A percentile compares a stretch with the other conserved stretches of the same genome.
Conservation (phyloP, 37 sponge, comb jelly and placozoan genomes). For the Corticium candelabrum region DNA sequence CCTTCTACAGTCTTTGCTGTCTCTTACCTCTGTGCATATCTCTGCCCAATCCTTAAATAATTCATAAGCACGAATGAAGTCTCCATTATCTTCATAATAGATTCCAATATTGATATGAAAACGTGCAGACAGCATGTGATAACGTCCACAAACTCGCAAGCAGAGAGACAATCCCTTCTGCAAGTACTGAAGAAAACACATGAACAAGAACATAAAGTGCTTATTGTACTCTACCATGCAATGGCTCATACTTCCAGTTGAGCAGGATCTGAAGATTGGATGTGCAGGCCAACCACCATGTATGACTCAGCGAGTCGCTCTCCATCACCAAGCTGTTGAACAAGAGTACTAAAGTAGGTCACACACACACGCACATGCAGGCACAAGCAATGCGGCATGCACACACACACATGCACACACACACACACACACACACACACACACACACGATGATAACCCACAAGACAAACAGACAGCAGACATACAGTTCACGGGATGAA, state of each 20-base stretch:
- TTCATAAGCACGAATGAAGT: background rate
- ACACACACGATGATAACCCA: too few species aligned
- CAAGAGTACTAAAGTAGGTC: too few species aligned
- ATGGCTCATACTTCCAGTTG: background rate
- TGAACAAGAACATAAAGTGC: too few species aligned
- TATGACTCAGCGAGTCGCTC: background rate
- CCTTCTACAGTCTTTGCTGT: background rate
- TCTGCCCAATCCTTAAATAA: background rate
- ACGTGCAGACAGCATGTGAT: conserved; percentile 1
- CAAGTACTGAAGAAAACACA: background rate
- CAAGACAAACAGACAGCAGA: too few species aligned
- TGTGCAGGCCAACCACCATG: conserved; percentile 3
- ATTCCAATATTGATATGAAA: conserved; percentile 1
- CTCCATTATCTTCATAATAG: background rate
- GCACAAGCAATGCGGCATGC: too few species aligned
- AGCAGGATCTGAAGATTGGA: background rate
- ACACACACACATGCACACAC: too few species aligned
- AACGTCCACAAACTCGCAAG: background rate
- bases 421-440: too few species aligned
- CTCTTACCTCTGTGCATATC: background rate
- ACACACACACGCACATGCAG: too few species aligned
- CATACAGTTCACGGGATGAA: too few species aligned
- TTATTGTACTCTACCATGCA: background rate
- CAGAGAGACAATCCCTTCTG: background rate
- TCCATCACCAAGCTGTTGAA: conserved; percentile 5